A percentile compares a stretch with the other conserved stretches of the same genome.
These are phyloP conservation scores for Drosophila heteroneura DNA, from an alignment of 2,888 invertebrate species.

Conservation along the genomic window DNA sequence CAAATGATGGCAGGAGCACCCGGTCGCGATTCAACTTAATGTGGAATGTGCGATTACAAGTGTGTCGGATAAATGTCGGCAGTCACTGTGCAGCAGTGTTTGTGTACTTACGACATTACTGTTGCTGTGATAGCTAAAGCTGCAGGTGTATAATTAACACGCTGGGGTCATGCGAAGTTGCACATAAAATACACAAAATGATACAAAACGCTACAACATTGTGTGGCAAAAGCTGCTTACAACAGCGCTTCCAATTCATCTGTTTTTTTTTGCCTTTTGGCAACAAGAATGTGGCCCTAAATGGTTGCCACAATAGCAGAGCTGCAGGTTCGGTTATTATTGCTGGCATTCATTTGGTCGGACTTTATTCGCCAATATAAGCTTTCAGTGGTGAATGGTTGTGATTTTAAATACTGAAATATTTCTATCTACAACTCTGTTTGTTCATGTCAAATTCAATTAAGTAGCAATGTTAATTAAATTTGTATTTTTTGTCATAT, in stretches of 20 bases:
- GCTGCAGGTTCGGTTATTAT: background rate
- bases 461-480: background rate
- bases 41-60: conserved; percentile 16
- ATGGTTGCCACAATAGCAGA: background rate
- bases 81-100: conserved; percentile 21
- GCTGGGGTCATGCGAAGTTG: conserved; percentile 16
- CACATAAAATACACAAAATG: conserved; percentile 23
- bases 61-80: conserved; percentile 24
- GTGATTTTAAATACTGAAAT: background rate
- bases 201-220: conserved; percentile 11
- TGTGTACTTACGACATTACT: conserved; percentile 6
- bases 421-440: background rate
- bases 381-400: background rate
- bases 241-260: conserved; percentile 11
- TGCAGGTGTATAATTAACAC: conserved; percentile 62
- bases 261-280: background rate
- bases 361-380: background rate
- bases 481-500: background rate
- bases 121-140: conserved; percentile 30
- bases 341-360: background rate
- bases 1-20: conserved; percentile 57
- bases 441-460: background rate
- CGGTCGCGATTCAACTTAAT: conserved; percentile 22
- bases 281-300: conserved; percentile 15
- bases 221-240: conserved; percentile 12